phyloP scores from a whole-genome alignment of 2,888 invertebrate species.

The Nemurella pictetii region DNA sequence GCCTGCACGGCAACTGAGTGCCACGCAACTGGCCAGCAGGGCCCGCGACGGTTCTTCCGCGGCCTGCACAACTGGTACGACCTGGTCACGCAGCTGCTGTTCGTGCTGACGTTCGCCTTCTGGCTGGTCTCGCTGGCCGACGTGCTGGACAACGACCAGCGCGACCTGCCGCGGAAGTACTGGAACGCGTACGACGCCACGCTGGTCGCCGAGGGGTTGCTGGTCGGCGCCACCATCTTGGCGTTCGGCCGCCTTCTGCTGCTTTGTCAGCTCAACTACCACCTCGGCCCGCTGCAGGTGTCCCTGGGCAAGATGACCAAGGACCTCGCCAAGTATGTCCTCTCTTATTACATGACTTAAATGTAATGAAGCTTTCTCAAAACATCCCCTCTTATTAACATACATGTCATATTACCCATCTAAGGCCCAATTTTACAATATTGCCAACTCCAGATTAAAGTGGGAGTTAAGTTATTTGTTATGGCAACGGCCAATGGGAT shows the following conservation, averaged over 20 bases:
- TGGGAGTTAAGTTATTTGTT: too few relatives aligned
- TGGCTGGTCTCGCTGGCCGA: slow-evolving; percentile 65
- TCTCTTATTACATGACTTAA: too few relatives aligned
- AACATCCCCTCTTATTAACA: too few relatives aligned
- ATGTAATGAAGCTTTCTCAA: too few relatives aligned
- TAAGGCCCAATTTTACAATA: too few relatives aligned
- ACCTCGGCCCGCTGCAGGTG: slow-evolving; percentile 65
- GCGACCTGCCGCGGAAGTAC: slow-evolving; percentile 62
- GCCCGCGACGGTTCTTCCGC: slow-evolving; percentile 60
- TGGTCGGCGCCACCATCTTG: slow-evolving; percentile 67
- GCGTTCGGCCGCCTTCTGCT: slow-evolving; percentile 66
- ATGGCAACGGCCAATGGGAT: too few relatives aligned
- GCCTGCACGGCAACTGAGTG: too few relatives aligned
- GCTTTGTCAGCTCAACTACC: slow-evolving; percentile 64
- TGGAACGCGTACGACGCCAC: slow-evolving; percentile 68
- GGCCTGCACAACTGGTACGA: slow-evolving; percentile 67
- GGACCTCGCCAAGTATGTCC: slow-evolving; percentile 58
- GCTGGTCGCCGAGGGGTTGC: slow-evolving; percentile 66
- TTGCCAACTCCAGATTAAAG: too few relatives aligned
- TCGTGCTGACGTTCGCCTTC: slow-evolving; percentile 62
- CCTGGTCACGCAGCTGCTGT: slow-evolving; percentile 61
- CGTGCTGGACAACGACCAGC: slow-evolving; percentile 53
- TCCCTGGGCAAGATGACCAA: slow-evolving; percentile 68
- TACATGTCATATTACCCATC: too few relatives aligned
- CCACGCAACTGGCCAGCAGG: too few relatives aligned